Conservation (phyloP, 2,113 vertebrate genomes). For the Agelaius tricolor region DNA sequence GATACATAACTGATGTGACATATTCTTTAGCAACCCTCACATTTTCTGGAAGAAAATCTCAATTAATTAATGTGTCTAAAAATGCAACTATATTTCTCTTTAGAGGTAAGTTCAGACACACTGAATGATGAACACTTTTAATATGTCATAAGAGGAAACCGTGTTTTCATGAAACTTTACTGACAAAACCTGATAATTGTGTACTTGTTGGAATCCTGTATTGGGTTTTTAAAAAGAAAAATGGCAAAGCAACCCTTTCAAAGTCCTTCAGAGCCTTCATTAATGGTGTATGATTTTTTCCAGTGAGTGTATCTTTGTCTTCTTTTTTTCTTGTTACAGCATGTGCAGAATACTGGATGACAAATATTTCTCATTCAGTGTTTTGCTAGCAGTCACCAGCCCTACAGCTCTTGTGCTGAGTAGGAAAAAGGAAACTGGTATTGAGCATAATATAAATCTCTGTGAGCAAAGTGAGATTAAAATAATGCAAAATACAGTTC, state of each 20-base stretch:
- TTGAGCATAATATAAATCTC: background rate
- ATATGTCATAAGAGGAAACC: background rate
- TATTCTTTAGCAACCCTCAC: background rate
- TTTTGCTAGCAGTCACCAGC: background rate
- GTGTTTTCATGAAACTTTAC: background rate
- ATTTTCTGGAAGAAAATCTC: background rate
- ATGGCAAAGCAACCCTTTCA: background rate
- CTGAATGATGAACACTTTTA: conserved; percentile 26
- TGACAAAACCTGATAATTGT: background rate
- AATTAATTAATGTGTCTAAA: conserved; percentile 1
- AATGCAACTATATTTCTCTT: conserved; percentile 12
- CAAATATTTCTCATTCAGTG: background rate
- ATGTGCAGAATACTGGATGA: background rate
- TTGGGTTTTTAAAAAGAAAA: conserved; percentile 24
- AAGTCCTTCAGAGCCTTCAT: background rate
- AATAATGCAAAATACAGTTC: background rate
- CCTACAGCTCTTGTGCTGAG: background rate
- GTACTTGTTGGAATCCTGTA: background rate
- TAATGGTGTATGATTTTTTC: background rate
- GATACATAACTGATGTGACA: background rate
- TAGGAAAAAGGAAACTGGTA: background rate
- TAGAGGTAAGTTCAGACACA: conserved; percentile 8
- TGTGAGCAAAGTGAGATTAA: background rate
- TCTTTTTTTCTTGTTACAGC: background rate
- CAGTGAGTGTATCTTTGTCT: background rate